Base-by-base conservation (phyloP, 2,888 invertebrate species). In the Ectemnius cavifrons region DNA sequence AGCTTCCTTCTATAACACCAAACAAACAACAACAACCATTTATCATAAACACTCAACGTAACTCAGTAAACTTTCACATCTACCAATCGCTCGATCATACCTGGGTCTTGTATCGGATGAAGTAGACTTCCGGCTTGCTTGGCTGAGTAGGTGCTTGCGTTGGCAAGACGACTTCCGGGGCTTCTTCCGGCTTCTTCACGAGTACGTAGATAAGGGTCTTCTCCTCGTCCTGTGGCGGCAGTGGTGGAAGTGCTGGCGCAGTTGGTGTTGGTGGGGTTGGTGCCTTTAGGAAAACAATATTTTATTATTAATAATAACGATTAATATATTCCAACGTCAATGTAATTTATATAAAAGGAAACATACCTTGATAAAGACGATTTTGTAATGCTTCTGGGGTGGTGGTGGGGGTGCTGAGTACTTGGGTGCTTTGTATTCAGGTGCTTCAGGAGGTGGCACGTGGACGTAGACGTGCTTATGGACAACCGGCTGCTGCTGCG, bases 401-500 rank as follows among this genome's bases (percentile, higher is more conserved):
- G 94, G 91, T 23, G 90, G 87, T 0, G 89, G 89, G 1, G 90
- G 91, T 2, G 92, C 90, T 2, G 87, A 80, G 71, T 92, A 94
- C 88, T 93, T 94, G 20, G 95, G 94, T 20, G 94, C 93, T 49
- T 94, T 94, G 87, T 94, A 93, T 86, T 96, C 96, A 45, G 95
- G 95, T 2, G 91, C 91, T 91, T 97, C 97, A 86, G 97, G 96
- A 70, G 97, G 97, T 63, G 97, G 97, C 18, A 97, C 96, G 91
- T 97, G 97, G 18, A 97, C 97, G 92, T 97, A 97, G 14, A 97
- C 97, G 89, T 97, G 97, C 89, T 97, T 97, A 91, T 97, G 97
- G 65, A 97, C 94, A 56, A 96, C 95, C 73, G 94, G 94, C 86
- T 94, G 95, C 83, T 94, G 93, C 2, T 94, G 93, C 2, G 94